Evolutionary conservation across 1,140 invertebrate species (phyloP).

Genomic region (Artemia franciscana): DNA sequence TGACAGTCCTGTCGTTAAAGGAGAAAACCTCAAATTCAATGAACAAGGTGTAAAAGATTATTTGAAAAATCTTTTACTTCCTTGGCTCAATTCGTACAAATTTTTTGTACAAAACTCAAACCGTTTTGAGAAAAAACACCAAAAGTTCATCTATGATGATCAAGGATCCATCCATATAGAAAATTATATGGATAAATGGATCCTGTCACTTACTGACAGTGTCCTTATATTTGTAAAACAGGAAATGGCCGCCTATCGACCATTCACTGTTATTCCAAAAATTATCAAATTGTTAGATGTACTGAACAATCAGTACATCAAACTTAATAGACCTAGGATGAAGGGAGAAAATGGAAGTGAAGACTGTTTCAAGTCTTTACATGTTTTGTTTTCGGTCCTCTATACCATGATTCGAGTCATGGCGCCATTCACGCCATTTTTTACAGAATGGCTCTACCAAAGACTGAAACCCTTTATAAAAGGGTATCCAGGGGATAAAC

Average conservation of each 20-base stretch:
- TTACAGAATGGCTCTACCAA: conserved; percentile 90
- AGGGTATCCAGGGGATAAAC: conserved; percentile 17
- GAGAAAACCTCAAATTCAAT: conserved; percentile 86
- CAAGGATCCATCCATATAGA: conserved; percentile 15
- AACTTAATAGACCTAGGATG: conserved; percentile 79
- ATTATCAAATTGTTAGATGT: conserved; percentile 91
- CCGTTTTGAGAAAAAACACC: conserved; percentile 44
- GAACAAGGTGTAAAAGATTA: conserved; percentile 90
- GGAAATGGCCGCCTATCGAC: conserved; percentile 80
- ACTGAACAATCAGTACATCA: conserved; percentile 94
- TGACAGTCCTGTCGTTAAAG: conserved; percentile 91
- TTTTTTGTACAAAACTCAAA: conserved; percentile 85
- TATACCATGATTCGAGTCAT: conserved; percentile 74
- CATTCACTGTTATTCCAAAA: conserved; percentile 84
- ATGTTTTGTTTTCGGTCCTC: conserved; percentile 68
- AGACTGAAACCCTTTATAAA: conserved; percentile 34
- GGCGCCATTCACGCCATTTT: conserved; percentile 91
- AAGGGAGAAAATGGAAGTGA: conserved; percentile 48
- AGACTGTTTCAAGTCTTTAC: conserved; percentile 61
- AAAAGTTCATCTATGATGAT: conserved; percentile 24
- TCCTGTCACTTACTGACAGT: conserved; percentile 84
- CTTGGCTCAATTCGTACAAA: conserved; percentile 93
- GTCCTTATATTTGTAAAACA: conserved; percentile 62
- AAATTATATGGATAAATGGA: conserved; percentile 96
- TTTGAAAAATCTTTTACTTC: conserved; percentile 90